phyloP scores from a whole-genome alignment of 2,797 vertebrate genomes.

The Falco rusticolus region DNA sequence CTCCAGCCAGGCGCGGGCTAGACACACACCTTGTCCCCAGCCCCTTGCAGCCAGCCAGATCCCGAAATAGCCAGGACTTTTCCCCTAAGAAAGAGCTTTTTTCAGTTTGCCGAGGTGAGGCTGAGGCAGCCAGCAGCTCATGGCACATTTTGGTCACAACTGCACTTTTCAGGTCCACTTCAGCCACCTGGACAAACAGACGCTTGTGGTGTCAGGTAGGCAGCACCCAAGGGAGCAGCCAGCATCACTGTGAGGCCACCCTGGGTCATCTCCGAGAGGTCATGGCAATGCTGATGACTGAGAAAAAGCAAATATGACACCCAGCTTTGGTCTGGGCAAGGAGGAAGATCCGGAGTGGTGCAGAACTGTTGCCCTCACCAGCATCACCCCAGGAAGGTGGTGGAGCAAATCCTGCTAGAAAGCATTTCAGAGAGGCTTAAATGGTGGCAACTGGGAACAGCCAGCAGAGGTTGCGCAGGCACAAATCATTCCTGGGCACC shows the following conservation, averaged over 20 bases:
- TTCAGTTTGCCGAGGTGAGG: neutral
- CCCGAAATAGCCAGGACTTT: accelerated
- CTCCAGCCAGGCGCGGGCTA: neutral
- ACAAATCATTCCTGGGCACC: neutral
- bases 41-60: neutral
- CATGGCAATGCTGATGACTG: neutral
- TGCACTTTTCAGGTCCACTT: accelerated
- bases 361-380: neutral
- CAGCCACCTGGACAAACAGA: neutral
- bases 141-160: accelerated
- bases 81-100: neutral
- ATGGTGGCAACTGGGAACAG: accelerated
- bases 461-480: neutral
- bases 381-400: neutral
- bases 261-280: accelerated
- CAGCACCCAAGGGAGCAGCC: neutral
- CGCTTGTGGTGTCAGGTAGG: accelerated
- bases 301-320: neutral
- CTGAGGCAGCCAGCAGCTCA: neutral
- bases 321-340: neutral
- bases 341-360: accelerated
- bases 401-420: neutral
- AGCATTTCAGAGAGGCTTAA: neutral
- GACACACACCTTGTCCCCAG: neutral
- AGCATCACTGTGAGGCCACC: neutral